Percentiles rank a stretch among this genome's conserved stretches.
Conservation (phyloP, 2,113 vertebrate genomes). For the Gallinago undulata region DNA sequence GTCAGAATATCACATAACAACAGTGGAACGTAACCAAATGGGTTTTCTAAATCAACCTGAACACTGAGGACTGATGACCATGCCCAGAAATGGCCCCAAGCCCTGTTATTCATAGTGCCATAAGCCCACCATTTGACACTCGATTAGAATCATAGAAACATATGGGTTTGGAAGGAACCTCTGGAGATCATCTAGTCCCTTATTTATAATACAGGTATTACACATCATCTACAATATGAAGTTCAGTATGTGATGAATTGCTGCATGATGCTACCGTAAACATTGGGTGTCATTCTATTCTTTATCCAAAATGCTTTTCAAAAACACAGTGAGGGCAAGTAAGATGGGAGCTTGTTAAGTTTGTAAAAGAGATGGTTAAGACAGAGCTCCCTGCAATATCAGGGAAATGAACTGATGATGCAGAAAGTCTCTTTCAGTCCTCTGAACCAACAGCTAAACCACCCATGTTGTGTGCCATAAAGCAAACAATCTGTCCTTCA, state of each 20-base stretch:
- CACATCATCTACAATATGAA: background rate
- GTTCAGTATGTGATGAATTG: background rate
- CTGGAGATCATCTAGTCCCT: too few species aligned
- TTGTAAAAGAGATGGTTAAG: background rate
- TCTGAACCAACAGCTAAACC: background rate
- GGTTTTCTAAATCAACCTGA: slow-evolving; percentile 17
- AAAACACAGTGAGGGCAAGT: background rate
- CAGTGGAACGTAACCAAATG: background rate
- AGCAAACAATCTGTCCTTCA: slow-evolving; percentile 20
- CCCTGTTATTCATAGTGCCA: background rate
- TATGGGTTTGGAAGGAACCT: too few species aligned
- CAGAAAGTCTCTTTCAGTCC: background rate
- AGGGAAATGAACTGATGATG: background rate
- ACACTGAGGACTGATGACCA: background rate
- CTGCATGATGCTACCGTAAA: background rate
- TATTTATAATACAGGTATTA: background rate
- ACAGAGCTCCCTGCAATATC: background rate
- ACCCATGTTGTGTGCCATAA: background rate
- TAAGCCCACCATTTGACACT: background rate
- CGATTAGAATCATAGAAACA: background rate
- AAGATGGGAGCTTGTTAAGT: background rate
- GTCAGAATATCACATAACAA: background rate
- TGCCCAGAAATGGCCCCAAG: background rate
- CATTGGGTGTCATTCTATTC: background rate
- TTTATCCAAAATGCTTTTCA: background rate